phyloP scores from a whole-genome alignment of 2,888 invertebrate species.

The Charanyca ferruginea region DNA sequence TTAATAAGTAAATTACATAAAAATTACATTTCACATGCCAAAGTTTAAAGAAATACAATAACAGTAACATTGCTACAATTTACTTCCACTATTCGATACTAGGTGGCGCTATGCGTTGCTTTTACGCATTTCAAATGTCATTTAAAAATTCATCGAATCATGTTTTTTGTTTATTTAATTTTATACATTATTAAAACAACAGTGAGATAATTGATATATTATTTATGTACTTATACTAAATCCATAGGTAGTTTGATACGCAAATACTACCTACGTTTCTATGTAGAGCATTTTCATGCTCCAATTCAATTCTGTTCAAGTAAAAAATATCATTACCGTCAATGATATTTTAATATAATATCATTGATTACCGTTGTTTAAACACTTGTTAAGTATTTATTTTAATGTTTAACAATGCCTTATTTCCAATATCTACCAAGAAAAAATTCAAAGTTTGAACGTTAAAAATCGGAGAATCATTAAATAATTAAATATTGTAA shows the following conservation, averaged over 20 bases:
- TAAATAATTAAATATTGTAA: too few relatives aligned
- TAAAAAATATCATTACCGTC: slow-evolving; percentile 20
- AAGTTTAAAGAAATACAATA: background rate
- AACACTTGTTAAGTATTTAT: slow-evolving; percentile 4
- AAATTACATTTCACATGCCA: background rate
- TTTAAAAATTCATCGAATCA: too few relatives aligned
- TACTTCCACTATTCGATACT: slow-evolving; percentile 51
- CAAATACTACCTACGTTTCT: too few relatives aligned
- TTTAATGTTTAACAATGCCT: background rate
- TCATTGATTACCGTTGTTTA: slow-evolving; percentile 11
- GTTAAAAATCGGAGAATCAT: too few relatives aligned
- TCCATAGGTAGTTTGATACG: too few relatives aligned
- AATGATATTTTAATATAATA: too few relatives aligned
- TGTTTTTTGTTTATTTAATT: too few relatives aligned
- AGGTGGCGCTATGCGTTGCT: slow-evolving; percentile 71
- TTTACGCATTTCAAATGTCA: background rate
- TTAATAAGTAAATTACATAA: background rate
- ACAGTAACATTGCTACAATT: background rate
- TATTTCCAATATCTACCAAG: too few relatives aligned
- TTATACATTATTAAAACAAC: too few relatives aligned
- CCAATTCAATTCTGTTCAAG: slow-evolving; percentile 23
- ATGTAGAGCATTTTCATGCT: slow-evolving; percentile 27
- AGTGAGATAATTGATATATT: too few relatives aligned
- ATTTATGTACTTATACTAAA: too few relatives aligned
- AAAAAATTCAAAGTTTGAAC: too few relatives aligned